phyloP scores from a whole-genome alignment of 53 echinoderm and acorn worm genomes.

The Glandiceps talaboti region DNA sequence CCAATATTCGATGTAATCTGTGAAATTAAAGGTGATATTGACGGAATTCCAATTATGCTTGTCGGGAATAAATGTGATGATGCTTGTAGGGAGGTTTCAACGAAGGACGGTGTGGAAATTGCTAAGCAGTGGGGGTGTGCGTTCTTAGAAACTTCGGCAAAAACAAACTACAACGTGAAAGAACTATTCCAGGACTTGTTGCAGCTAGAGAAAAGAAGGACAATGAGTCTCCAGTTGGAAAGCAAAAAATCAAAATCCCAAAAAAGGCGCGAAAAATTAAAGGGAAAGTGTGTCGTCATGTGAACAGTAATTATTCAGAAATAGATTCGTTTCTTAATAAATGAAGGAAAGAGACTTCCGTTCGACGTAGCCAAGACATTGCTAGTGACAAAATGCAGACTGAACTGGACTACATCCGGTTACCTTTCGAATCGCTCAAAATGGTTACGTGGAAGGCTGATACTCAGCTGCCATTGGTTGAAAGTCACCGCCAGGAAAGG shows the following conservation, averaged over 20 bases:
- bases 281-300: constrained; percentile 98
- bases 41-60: constrained; percentile 92
- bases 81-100: constrained; percentile 76
- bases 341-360: no score
- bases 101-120: constrained; percentile 86
- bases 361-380: no score
- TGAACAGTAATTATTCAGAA: no score
- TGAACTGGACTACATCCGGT: no score
- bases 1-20: constrained; percentile 91
- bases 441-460: no score
- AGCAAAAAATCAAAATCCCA: constrained; percentile 99
- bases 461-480: no score
- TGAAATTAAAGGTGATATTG: constrained; percentile 96
- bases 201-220: constrained; percentile 89
- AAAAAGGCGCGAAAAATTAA: constrained; percentile 91
- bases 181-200: constrained; percentile 98
- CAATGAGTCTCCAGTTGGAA: constrained; percentile 95
- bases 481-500: no score
- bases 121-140: constrained; percentile 87
- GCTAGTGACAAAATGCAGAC: no score
- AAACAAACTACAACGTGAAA: constrained; percentile 98
- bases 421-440: no score
- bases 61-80: constrained; percentile 99
- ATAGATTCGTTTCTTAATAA: no score
- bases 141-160: constrained; percentile 93